Evolutionary conservation across 1,140 invertebrate species (phyloP), one percentile per base, ranked within the genome.

Genomic region (Temnothorax curvispinosus): DNA sequence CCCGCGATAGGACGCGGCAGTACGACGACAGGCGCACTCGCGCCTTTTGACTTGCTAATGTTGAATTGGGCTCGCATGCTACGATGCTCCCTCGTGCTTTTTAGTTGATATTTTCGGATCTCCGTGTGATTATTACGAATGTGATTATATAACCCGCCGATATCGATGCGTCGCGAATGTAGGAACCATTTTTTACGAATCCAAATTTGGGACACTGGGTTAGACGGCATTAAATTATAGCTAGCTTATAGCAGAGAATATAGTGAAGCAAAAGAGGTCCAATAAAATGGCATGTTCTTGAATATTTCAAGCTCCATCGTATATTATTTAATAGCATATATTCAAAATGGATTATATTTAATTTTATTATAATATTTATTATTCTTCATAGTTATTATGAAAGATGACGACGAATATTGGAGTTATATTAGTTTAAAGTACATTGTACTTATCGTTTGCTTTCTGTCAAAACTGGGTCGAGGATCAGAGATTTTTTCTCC

Each of bases 11-110:
- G 52, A 56, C 64, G 56, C 62, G 56, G 44, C 56, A 81, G 67
- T 69, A 81, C 50, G 86, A 81, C 69, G 85, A 69, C 58, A 67
- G 74, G 65, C 54, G 58, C 64, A 84, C 74, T 74, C 58, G 67
- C 74, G 21, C 75, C 18, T 69, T 92, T 91, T 88, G 90, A 92
- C 88, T 92, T 92, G 91, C 91, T 92, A 92, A 92, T 91, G 69
- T 56, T 32, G 52, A 62, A 65, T 85, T 77, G 15, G 64, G 18
- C 82, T 52, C 77, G 41, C 32, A 62, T 44, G 44, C 54, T 27
- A 27, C 62, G 52, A 71, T 62, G 32, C 69, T 80, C 75, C 35
- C n/a, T 75, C 62, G 18, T 32, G 71, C n/a, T 72, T n/a, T 56
- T 71, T 35, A 50, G 65, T 50, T 69, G 41, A 50, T 84, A 62